These are phyloP conservation scores for Poeciliopsis paucimaculata DNA, from an alignment of 2,797 vertebrate genomes.

Conservation along the genomic window DNA sequence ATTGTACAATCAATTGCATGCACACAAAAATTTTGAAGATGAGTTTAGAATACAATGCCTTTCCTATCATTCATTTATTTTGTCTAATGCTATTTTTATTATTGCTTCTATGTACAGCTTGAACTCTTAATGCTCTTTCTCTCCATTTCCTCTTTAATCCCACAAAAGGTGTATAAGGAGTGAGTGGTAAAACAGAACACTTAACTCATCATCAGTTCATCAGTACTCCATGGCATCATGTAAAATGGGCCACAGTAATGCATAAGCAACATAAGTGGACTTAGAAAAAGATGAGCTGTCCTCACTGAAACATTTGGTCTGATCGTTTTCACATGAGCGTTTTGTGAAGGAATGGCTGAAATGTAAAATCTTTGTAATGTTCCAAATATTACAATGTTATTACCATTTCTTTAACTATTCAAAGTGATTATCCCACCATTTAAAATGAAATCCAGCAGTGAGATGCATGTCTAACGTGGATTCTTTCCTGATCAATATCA, in stretches of 20 bases:
- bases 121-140: slow-evolving; percentile 13
- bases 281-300: slow-evolving; percentile 25
- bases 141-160: slow-evolving; percentile 9
- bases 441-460: slow-evolving; percentile 42
- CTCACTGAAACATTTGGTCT: slow-evolving; percentile 29
- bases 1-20: not conserved
- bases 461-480: slow-evolving; percentile 64
- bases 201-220: slow-evolving; percentile 21
- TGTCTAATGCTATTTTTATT: slow-evolving; percentile 41
- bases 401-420: slow-evolving; percentile 33
- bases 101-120: slow-evolving; percentile 21
- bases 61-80: slow-evolving; percentile 31
- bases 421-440: slow-evolving; percentile 32
- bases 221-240: slow-evolving; percentile 27
- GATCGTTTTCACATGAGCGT: slow-evolving; percentile 22
- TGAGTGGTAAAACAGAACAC: slow-evolving; percentile 15
- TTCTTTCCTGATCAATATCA: slow-evolving; percentile 46
- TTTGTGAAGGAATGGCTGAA: slow-evolving; percentile 24
- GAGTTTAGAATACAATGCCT: slow-evolving; percentile 41
- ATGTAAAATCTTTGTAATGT: slow-evolving; percentile 30
- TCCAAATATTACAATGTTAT: slow-evolving; percentile 28
- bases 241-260: slow-evolving; percentile 26
- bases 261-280: slow-evolving; percentile 33
- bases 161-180: slow-evolving; percentile 23
- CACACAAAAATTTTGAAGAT: not conserved